Evolutionary conservation across 2,113 vertebrate species (phyloP), one percentile per base, ranked within the genome.

Genomic region (Lepus americanus): DNA sequence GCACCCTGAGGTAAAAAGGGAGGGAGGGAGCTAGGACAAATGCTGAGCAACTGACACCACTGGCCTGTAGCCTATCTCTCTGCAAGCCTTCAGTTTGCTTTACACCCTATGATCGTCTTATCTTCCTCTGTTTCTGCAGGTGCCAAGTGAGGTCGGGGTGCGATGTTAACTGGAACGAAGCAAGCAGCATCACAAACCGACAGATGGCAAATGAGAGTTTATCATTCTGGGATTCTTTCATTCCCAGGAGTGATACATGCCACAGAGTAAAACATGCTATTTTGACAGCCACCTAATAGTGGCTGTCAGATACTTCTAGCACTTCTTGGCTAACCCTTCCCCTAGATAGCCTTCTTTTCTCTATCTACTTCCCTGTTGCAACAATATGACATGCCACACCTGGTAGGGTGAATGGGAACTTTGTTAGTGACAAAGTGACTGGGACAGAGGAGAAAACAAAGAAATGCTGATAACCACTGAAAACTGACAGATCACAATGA

Each of bases 191-290:
- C 79, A 83, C 55, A 95, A 94, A 81, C 53, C 20, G n/a, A 96
- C 87, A 97, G 89, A 93, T 95, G 84, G 95, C 83, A 96, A 96
- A 14, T 91, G 67, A 89, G 77, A 93, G 94, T 63, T 96, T 96
- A 94, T 90, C 93, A 79, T 85, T 96, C 94, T 90, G 84, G 72
- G 87, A 92, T 95, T 91, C 95, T 93, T 96, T 95, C 78, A 94
- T 96, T 93, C 89, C 90, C 80, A 88, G 25, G 87, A 96, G 69
- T 90, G 69, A 77, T 59, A 69, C 22, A 55, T 64, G 83, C 67
- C 31, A 66, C 49, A 78, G 44, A 97, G 31, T 85, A 96, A 88
- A 95, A 70, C 61, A 49, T 39, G 22, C 90, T 93, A 59, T 86
- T 94, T 88, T 95, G 89, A 93, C 90, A 97, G 73, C 72, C 83